Base-by-base conservation (phyloP, 2,797 vertebrate species). In the Myoxocephalus aenaeus region DNA sequence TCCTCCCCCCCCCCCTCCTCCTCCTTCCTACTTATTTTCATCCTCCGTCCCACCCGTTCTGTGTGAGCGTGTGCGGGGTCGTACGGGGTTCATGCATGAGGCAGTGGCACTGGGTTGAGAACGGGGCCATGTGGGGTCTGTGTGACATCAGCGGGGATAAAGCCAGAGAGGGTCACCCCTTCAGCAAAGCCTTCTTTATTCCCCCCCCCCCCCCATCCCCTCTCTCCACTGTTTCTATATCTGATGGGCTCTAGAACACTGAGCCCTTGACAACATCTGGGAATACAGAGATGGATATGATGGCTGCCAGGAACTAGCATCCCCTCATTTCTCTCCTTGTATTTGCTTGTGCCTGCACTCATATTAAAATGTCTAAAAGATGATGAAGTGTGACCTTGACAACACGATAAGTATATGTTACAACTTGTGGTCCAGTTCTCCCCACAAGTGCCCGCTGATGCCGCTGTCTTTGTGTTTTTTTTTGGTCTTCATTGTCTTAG, bases 261-360 rank as follows among this genome's bases (percentile, higher is more conserved):
- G 75, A 79, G 80, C 80, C 46, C 44, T 50, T 73, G 67, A 87
- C 74, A 86, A 83, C 87, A 87, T 91, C 87, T 90, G 77, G 70
- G 82, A 90, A 85, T 61, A 75, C 71, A 73, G 71, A 86, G 83
- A 91, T 87, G 87, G 87, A 87, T 87, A 44, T 77, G 66, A 86
- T 59, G n/a, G 27, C 66, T 63, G 53, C 56, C 77, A 77, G 86
- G 79, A 54, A 32, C 80, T 65, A 51, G 74, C 51, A 73, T 82
- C 84, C 64, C 13, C 59, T 66, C 48, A 4, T 59, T 64, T 46
- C 77, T 65, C 80, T 51, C 64, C 48, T 34, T 25, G 59, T 20
- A 59, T 74, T 44, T 13, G 70, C 50, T 58, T 70, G 61, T 66
- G 77, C 80, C 56, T 58, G 77, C 73, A 51, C 70, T 74, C 70